Conservation (phyloP, 2,888 invertebrate genomes). For the Latheticus oryzae region DNA sequence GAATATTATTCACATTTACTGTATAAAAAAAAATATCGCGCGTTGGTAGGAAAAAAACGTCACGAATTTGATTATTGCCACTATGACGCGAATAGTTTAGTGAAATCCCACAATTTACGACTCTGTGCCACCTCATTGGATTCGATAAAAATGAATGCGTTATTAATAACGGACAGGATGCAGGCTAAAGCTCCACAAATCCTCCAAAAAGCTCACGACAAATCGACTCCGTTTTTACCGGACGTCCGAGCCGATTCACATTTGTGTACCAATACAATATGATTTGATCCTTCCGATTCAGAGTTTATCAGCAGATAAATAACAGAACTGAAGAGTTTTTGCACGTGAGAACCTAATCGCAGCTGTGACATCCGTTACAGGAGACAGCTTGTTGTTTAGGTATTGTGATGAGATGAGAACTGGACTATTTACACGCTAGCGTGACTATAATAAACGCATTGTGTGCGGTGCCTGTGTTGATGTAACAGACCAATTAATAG, state of each 20-base stretch:
- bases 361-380: slow-evolving; percentile 5
- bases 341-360: slow-evolving; percentile 1
- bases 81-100: too few relatives aligned
- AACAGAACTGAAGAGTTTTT: slow-evolving; percentile 2
- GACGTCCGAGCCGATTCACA: slow-evolving; percentile 25
- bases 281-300: slow-evolving; percentile 8
- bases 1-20: slow-evolving; percentile 41
- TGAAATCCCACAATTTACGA: slow-evolving; percentile 31
- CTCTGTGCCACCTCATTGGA: slow-evolving; percentile 6
- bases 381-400: too few relatives aligned
- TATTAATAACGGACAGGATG: slow-evolving; percentile 36
- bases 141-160: slow-evolving; percentile 30
- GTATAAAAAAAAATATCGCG: too few relatives aligned
- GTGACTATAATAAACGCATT: too few relatives aligned
- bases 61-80: too few relatives aligned
- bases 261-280: slow-evolving; percentile 25
- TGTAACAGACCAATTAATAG: too few relatives aligned
- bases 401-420: too few relatives aligned
- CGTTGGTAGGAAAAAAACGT: too few relatives aligned
- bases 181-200: slow-evolving; percentile 28
- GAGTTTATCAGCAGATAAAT: slow-evolving; percentile 13
- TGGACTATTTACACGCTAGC: slow-evolving; percentile 4
- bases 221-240: slow-evolving; percentile 32
- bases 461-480: too few relatives aligned
- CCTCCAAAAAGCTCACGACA: slow-evolving; percentile 23